Percentiles rank a stretch among this genome's conserved stretches.
phyloP scores from a whole-genome alignment of 2,888 invertebrate species.

The Mesorhabditis spiculigera region DNA sequence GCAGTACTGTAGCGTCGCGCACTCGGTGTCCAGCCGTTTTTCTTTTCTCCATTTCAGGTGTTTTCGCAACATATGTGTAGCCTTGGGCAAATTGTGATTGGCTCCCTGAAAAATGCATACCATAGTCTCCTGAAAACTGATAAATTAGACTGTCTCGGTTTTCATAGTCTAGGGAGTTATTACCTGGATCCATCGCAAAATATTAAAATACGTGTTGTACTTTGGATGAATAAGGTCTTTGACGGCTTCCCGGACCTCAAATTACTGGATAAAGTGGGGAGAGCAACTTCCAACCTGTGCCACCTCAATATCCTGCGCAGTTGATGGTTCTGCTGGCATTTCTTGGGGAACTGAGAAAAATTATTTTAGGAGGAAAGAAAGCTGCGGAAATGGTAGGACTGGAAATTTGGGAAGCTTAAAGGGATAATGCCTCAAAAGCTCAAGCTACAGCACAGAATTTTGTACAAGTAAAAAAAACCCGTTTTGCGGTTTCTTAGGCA shows the following conservation, averaged over 20 bases:
- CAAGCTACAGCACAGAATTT: too few relatives aligned
- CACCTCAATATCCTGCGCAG: neutral
- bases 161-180: neutral
- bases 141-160: neutral
- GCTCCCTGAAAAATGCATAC: neutral
- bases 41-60: slow-evolving; percentile 39
- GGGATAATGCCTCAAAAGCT: too few relatives aligned
- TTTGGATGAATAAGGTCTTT: slow-evolving; percentile 13
- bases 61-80: slow-evolving; percentile 28
- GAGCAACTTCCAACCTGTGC: neutral
- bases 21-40: slow-evolving; percentile 22
- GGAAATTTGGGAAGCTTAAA: too few relatives aligned
- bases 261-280: neutral
- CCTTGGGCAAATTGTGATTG: slow-evolving; percentile 25
- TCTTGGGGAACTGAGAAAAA: neutral
- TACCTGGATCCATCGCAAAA: slow-evolving; percentile 38
- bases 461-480: too few relatives aligned
- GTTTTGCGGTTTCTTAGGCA: too few relatives aligned
- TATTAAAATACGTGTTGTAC: slow-evolving; percentile 40
- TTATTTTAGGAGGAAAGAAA: too few relatives aligned
- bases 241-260: slow-evolving; percentile 1
- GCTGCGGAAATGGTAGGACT: too few relatives aligned
- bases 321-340: neutral
- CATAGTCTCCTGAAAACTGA: neutral
- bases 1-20: slow-evolving; percentile 19